Percentiles rank a stretch among this genome's conserved stretches.
These are phyloP conservation scores for Pelobates fuscus DNA, from an alignment of 2,113 vertebrate species.

Conservation along the genomic window DNA sequence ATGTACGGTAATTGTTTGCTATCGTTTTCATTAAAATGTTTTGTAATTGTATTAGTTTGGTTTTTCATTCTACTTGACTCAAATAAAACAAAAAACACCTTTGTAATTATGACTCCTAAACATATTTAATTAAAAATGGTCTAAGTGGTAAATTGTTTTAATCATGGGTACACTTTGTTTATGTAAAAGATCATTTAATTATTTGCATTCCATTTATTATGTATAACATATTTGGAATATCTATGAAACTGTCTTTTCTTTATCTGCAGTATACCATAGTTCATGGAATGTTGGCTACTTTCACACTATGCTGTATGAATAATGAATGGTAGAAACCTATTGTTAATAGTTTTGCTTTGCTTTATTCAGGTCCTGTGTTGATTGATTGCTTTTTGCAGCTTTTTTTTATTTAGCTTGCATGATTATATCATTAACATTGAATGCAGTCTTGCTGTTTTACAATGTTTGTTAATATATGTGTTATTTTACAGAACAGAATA, in stretches of 20 bases:
- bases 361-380: neutral
- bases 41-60: too few relatives aligned
- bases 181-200: too few relatives aligned
- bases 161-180: neutral
- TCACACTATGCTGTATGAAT: too few relatives aligned
- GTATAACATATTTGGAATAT: too few relatives aligned
- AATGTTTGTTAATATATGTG: neutral
- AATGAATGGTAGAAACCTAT: too few relatives aligned
- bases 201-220: too few relatives aligned
- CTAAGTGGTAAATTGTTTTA: neutral
- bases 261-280: neutral
- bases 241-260: too few relatives aligned
- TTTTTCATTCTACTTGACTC: neutral
- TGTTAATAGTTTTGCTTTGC: too few relatives aligned
- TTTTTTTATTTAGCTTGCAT: constrained; percentile 16
- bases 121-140: neutral
- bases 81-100: neutral
- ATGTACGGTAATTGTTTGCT: too few relatives aligned
- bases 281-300: neutral
- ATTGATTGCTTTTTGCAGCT: constrained; percentile 18
- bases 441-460: neutral
- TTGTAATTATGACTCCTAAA: neutral
- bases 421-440: neutral
- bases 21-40: too few relatives aligned
- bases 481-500: too few relatives aligned